Evolutionary conservation across 1,140 invertebrate genomes (phyloP).

Genomic region (Mactra quadrangularis): DNA sequence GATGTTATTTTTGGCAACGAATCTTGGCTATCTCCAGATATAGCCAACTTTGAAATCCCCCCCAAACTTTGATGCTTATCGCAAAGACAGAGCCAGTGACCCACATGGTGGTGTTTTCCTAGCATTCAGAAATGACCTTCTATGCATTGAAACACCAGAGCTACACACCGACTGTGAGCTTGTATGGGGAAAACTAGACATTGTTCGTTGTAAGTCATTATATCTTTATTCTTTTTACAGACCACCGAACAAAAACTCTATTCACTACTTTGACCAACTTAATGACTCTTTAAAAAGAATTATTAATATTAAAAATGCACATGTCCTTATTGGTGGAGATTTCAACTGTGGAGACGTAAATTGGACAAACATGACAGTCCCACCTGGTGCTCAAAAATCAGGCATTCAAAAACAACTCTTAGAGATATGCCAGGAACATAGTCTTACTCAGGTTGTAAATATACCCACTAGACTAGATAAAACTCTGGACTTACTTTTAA

Average conservation of each 20-base stretch:
- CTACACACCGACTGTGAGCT: conserved; percentile 21
- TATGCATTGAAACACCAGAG: conserved; percentile 21
- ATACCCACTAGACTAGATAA: background rate
- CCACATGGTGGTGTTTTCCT: conserved; percentile 48
- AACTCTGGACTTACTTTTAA: conserved; percentile 5
- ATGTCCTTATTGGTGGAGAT: conserved; percentile 15
- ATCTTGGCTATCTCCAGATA: too few relatives aligned
- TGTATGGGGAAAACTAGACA: background rate
- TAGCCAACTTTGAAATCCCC: conserved; percentile 40
- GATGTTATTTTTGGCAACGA: too few relatives aligned
- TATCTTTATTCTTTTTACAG: conserved; percentile 12
- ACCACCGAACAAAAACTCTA: background rate
- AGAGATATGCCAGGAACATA: conserved; percentile 6
- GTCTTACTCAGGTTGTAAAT: background rate
- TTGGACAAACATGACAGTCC: background rate
- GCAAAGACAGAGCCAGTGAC: conserved; percentile 48
- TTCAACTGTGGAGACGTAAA: conserved; percentile 17
- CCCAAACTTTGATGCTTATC: too few relatives aligned
- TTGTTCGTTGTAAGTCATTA: background rate
- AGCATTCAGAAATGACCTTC: conserved; percentile 3
- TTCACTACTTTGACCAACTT: background rate
- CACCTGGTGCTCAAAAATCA: background rate
- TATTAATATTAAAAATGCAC: background rate
- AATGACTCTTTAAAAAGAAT: background rate
- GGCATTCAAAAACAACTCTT: background rate